Conservation (phyloP, 2,888 invertebrate species). For the Metacarcinus magister region DNA sequence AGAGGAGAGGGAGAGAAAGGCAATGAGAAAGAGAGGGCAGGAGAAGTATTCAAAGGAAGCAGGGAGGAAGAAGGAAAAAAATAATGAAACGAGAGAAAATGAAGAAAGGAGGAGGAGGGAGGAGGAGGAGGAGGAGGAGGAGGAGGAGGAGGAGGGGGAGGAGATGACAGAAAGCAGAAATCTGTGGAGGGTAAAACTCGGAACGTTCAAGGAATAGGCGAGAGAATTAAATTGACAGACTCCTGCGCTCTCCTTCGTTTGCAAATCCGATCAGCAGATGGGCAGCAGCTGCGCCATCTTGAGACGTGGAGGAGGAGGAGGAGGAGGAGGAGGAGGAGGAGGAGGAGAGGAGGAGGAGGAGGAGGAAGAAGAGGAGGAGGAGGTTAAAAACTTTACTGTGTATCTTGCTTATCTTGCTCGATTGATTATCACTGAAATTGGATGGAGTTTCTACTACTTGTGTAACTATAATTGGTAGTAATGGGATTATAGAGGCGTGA, state of each 20-base stretch:
- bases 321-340: not conserved
- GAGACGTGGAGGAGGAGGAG: not conserved
- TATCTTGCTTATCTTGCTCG: not conserved
- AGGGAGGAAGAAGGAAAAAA: not conserved
- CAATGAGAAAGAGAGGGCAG: not conserved
- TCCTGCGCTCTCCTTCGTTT: not conserved
- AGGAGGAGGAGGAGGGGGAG: not conserved
- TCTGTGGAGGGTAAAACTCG: not conserved
- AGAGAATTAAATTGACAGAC: not conserved
- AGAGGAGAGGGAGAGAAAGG: not conserved
- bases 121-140: not conserved
- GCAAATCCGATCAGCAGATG: slow-evolving; percentile 36
- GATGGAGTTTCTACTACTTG: not conserved
- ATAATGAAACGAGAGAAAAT: not conserved
- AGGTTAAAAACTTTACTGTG: not conserved
- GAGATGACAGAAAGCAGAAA: slow-evolving; percentile 11
- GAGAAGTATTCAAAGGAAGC: not conserved
- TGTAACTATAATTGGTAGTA: not conserved
- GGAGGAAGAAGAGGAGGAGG: not conserved
- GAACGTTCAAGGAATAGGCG: not conserved
- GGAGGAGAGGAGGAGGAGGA: not conserved
- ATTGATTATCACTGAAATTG: not conserved
- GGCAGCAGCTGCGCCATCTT: not conserved
- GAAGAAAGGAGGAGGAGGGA: not conserved
- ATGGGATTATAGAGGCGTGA: slow-evolving; percentile 9